A percentile compares a stretch with the other conserved stretches of the same genome.
Conservation (phyloP, 1,140 invertebrate genomes). For the Patella vulgata region DNA sequence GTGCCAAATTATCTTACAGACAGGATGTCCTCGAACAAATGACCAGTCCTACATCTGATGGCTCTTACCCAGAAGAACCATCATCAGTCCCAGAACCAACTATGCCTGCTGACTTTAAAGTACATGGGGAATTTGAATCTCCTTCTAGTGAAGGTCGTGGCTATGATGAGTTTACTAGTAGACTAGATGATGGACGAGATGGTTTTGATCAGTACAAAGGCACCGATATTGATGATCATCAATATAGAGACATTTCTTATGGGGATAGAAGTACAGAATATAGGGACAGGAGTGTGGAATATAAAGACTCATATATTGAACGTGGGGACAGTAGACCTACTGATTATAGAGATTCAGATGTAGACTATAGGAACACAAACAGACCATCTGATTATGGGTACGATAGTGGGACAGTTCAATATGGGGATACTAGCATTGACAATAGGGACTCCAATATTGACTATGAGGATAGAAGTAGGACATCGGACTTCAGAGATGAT, state of each 20-base stretch:
- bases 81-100: slow-evolving; percentile 39
- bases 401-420: no score
- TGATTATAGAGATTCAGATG: no score
- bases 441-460: not conserved
- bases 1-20: no score
- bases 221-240: not conserved
- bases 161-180: no score
- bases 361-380: no score
- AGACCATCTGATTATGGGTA: no score
- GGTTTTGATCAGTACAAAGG: not conserved
- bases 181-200: not conserved
- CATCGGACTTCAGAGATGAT: not conserved
- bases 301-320: not conserved
- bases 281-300: not conserved
- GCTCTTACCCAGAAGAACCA: slow-evolving; percentile 36
- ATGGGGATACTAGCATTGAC: not conserved
- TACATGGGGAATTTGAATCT: no score
- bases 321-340: not conserved
- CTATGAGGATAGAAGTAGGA: not conserved
- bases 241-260: not conserved
- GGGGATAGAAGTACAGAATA: not conserved
- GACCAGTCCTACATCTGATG: slow-evolving; percentile 31
- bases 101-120: slow-evolving; percentile 30
- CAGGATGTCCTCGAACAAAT: slow-evolving; percentile 13
- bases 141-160: no score